These are phyloP conservation scores for Zoanthus sansibaricus DNA, from an alignment of 92 coral and sea anemone species.

Conservation along the genomic window DNA sequence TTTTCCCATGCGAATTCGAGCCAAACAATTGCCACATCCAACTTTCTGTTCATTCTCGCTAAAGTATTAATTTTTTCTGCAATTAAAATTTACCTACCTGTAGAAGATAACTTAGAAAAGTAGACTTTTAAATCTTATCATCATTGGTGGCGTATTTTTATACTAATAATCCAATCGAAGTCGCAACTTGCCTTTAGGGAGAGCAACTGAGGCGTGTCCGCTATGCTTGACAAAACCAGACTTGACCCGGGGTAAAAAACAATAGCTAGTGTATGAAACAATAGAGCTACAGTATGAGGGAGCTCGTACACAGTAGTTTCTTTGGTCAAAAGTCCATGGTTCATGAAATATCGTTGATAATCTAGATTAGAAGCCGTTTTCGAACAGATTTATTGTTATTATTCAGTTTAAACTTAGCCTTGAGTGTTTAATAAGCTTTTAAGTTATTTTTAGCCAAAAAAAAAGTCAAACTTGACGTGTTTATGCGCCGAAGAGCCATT, in stretches of 20 bases:
- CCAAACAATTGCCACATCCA: constrained; percentile 1
- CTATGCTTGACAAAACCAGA: too few relatives aligned
- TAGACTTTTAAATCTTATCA: constrained; percentile 32
- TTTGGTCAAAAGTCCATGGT: too few relatives aligned
- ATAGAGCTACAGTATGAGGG: constrained; percentile 40
- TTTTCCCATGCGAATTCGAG: neutral
- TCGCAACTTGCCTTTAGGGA: constrained; percentile 1
- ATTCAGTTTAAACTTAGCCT: constrained; percentile 47
- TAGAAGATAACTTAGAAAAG: constrained; percentile 30
- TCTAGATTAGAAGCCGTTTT: constrained; percentile 41
- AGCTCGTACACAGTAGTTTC: constrained; percentile 19
- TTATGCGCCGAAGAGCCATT: constrained; percentile 41
- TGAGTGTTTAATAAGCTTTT: constrained; percentile 26
- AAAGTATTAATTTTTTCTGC: constrained; percentile 18
- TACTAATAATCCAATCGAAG: constrained; percentile 29
- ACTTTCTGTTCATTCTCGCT: constrained; percentile 1
- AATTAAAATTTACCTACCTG: constrained; percentile 41
- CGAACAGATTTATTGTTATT: constrained; percentile 33
- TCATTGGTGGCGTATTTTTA: constrained; percentile 35
- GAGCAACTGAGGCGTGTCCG: too few relatives aligned
- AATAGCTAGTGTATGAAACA: constrained; percentile 46
- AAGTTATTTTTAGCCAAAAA: neutral
- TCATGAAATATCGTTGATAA: too few relatives aligned
- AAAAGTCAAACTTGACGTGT: neutral
- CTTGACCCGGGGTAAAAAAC: constrained; percentile 36